phyloP scores from a whole-genome alignment of 2,797 vertebrate species.

The Sebastes iracundus region DNA sequence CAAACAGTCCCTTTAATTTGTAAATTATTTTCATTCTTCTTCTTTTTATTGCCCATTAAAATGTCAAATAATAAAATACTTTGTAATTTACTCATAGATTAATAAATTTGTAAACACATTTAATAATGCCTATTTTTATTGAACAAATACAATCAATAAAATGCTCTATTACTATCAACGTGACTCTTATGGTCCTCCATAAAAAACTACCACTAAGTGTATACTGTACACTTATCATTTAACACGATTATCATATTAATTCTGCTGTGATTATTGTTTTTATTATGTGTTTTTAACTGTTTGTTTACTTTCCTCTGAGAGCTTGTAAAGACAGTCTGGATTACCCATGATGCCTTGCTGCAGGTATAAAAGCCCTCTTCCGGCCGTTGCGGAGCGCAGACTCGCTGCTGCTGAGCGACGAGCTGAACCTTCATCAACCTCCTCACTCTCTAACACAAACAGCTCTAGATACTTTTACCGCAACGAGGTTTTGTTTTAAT shows the following conservation, averaged over 20 bases:
- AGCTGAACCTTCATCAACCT: accelerated
- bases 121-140: no score
- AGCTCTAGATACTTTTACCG: neutral
- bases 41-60: no score
- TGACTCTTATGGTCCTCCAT: no score
- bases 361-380: constrained; percentile 43
- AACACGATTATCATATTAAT: neutral
- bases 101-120: no score
- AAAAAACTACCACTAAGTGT: neutral
- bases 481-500: neutral
- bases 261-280: neutral
- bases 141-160: no score
- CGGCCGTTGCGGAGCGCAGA: accelerated
- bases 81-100: no score
- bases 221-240: neutral
- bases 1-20: no score
- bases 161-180: no score
- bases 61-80: no score
- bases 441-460: neutral
- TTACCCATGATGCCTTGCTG: constrained; percentile 63
- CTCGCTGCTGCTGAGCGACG: accelerated
- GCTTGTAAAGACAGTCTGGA: neutral
- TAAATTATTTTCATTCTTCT: no score
- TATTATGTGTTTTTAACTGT: neutral
- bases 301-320: constrained; percentile 1